Percentiles rank a stretch among this genome's conserved stretches.
These are phyloP conservation scores for Exaiptasia diaphana DNA, from an alignment of 64 coral and sea anemone genomes.

Conservation along the genomic window DNA sequence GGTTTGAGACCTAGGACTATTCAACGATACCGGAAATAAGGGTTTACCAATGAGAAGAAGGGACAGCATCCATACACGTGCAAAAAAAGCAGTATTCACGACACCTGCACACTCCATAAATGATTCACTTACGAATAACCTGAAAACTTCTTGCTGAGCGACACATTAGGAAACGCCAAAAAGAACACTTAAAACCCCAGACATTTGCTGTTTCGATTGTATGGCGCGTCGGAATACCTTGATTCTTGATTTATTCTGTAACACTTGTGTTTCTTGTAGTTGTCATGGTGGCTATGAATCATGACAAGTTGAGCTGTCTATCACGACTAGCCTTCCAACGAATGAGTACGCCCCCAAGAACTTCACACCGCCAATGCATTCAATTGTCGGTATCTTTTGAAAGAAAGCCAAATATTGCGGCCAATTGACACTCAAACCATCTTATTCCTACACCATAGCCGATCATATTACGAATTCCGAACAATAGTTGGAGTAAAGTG, in stretches of 20 bases:
- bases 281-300: conserved; percentile 76
- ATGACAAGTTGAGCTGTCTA: conserved; percentile 80
- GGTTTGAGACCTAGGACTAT: not conserved
- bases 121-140: conserved; percentile 35
- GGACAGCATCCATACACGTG: conserved; percentile 42
- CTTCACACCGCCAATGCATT: conserved; percentile 69
- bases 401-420: conserved; percentile 79
- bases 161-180: too few species aligned
- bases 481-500: conserved; percentile 63
- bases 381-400: conserved; percentile 59
- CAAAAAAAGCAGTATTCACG: conserved; percentile 33
- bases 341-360: conserved; percentile 56
- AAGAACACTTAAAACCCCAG: too few species aligned
- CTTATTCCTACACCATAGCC: conserved; percentile 64
- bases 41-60: conserved; percentile 47
- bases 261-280: conserved; percentile 53
- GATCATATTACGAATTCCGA: conserved; percentile 55
- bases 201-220: too few species aligned
- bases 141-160: not conserved
- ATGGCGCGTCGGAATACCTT: too few species aligned
- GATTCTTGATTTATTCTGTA: too few species aligned
- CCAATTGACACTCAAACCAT: conserved; percentile 70
- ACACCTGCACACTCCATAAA: conserved; percentile 64
- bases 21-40: conserved; percentile 50
- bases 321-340: conserved; percentile 74